Conservation (phyloP, 1,140 invertebrate genomes). For the Drosophila micromelanica region DNA sequence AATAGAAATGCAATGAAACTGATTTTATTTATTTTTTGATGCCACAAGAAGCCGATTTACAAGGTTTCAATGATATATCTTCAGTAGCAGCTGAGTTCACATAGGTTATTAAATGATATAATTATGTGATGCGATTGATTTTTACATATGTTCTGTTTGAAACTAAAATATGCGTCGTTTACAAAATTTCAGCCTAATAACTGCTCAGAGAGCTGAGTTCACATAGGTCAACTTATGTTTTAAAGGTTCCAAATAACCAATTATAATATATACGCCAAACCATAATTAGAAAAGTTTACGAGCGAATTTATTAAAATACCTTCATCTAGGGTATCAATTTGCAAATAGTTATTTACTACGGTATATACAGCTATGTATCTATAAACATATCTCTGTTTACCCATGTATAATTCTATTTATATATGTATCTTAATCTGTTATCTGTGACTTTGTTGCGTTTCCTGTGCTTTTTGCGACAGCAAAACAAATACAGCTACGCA, state of each 20-base stretch:
- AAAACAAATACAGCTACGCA: conserved; percentile 4
- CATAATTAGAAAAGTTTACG: no score
- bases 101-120: background rate
- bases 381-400: background rate
- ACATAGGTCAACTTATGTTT: no score
- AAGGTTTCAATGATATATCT: background rate
- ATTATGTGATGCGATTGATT: no score
- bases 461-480: conserved; percentile 15
- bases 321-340: background rate
- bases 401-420: background rate
- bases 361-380: background rate
- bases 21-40: background rate
- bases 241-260: no score
- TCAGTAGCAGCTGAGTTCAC: background rate
- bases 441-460: conserved; percentile 1
- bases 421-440: background rate
- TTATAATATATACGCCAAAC: no score
- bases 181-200: no score
- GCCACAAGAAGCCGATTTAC: background rate
- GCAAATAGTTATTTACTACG: background rate
- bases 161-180: no score
- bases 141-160: no score
- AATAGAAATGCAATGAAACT: background rate
- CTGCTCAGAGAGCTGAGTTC: no score
- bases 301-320: no score